Base-by-base conservation (phyloP, 2,888 invertebrate genomes). In the Lumbricus terrestris region DNA sequence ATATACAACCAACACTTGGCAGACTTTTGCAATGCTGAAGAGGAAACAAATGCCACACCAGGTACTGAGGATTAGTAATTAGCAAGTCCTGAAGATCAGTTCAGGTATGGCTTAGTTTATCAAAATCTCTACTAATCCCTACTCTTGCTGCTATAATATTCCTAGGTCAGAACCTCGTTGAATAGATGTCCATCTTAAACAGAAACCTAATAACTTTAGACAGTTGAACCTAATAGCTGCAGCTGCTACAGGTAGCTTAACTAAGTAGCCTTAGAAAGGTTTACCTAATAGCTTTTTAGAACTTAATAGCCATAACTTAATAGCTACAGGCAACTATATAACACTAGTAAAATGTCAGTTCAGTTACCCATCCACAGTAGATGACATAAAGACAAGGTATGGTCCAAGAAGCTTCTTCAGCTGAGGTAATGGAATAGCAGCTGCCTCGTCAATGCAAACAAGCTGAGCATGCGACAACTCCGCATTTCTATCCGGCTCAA, bases 371-470 rank as follows among this genome's bases (percentile, higher is more conserved):
- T 98, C 98, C 85, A 99, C 97, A 0, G 99, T 99, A 0, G 99
- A 99, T 0, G 99, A 97, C 94, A 99, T 96, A 94, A 99, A 97
- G 23, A 98, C 97, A 69, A 99, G 96, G 93, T 98, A 98, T 0
- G 98, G 98, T 0, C 97, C 97, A 90, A 97, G 96, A 95, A 99
- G 97, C 3, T 97, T 96, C 92, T 98, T 97, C 0, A 99, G 98
- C 93, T 97, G 96, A 0, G 97, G 97, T 91, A 99, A 95, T 0
- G 99, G 99, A 93, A 99, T 99, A 16, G 99, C 99, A 0, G 99
- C 99, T 2, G 99, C 99, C 95, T 99, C 99, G 95, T 99, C 99
- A 91, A 99, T 98, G 0, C 99, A 96, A 54, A 99, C 96, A 83
- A 99, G 95, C 95, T 99, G 99, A 0, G 99, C 98, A 92, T 98